Percentiles rank a stretch among this genome's conserved stretches.
Evolutionary conservation across 2,888 invertebrate genomes (phyloP).

Genomic region (Metallyticus violacea): DNA sequence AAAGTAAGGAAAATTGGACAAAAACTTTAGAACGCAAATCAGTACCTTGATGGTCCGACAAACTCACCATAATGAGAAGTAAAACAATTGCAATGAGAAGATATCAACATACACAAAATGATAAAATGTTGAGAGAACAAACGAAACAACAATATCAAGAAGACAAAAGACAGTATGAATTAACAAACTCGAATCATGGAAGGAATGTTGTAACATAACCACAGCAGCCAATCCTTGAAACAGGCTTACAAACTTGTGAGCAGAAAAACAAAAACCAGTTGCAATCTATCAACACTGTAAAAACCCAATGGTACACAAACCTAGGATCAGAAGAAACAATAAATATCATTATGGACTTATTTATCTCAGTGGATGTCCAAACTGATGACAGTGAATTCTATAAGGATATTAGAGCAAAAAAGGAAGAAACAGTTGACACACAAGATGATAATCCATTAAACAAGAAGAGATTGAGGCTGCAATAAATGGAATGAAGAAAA

Average conservation of each 20-base stretch:
- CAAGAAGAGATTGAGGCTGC: background rate
- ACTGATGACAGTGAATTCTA: background rate
- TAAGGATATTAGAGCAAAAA: background rate
- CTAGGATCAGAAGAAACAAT: background rate
- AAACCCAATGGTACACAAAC: background rate
- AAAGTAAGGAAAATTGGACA: too few relatives aligned
- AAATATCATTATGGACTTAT: background rate
- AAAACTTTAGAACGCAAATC: too few relatives aligned
- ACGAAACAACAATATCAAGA: too few relatives aligned
- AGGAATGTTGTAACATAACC: too few relatives aligned
- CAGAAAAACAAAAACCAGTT: background rate
- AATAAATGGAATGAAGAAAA: background rate
- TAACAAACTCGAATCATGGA: too few relatives aligned
- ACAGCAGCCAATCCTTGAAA: background rate
- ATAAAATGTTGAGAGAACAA: too few relatives aligned
- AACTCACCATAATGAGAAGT: too few relatives aligned
- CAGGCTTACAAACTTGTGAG: background rate
- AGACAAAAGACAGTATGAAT: too few relatives aligned
- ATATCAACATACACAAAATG: too few relatives aligned
- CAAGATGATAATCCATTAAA: background rate
- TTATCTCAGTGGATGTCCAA: background rate
- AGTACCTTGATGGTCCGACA: too few relatives aligned
- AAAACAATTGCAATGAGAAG: too few relatives aligned
- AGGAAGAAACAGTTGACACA: background rate
- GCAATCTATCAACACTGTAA: background rate